Percentiles rank a stretch among this genome's conserved stretches.
phyloP scores from a whole-genome alignment of 2,888 invertebrate species.

The Mellilla xanthometata region DNA sequence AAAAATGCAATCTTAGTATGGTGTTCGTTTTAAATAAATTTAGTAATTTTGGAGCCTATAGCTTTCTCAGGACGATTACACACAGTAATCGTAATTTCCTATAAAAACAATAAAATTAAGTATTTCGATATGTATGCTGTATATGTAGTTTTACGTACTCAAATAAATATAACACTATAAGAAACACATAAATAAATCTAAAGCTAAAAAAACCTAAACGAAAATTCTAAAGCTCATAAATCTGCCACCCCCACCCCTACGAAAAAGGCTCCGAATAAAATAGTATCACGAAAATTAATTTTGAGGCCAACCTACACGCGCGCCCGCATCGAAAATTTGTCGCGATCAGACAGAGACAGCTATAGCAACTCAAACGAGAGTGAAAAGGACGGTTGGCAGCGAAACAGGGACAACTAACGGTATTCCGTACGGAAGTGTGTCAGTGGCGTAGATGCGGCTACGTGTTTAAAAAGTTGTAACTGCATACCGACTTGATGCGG shows the following conservation, averaged over 20 bases:
- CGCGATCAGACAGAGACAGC: conserved; percentile 66
- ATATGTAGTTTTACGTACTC: no score
- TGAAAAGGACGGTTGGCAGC: conserved; percentile 69
- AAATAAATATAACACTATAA: no score
- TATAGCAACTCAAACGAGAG: conserved; percentile 61
- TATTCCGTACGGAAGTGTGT: conserved; percentile 79
- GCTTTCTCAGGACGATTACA: no score
- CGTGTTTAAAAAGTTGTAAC: conserved; percentile 57
- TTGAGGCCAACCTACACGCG: conserved; percentile 76
- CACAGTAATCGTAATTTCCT: no score
- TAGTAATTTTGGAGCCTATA: no score
- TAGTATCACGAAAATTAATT: conserved; percentile 75
- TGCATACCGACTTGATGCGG: conserved; percentile 39
- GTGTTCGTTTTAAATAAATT: no score
- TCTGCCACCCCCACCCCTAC: conserved; percentile 31
- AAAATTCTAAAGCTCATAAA: conserved; percentile 60
- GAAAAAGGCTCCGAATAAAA: conserved; percentile 61
- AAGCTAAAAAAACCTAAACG: no score
- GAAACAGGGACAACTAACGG: conserved; percentile 79
- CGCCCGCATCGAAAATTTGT: conserved; percentile 80
- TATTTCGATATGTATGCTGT: no score
- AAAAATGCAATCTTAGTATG: no score
- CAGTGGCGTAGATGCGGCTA: conserved; percentile 71
- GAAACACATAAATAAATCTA: conserved; percentile 4
- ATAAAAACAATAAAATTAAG: no score